A percentile compares a stretch with the other conserved stretches of the same genome.
Evolutionary conservation across 1,140 invertebrate species (phyloP).

Genomic region (Epicauta chinensis): DNA sequence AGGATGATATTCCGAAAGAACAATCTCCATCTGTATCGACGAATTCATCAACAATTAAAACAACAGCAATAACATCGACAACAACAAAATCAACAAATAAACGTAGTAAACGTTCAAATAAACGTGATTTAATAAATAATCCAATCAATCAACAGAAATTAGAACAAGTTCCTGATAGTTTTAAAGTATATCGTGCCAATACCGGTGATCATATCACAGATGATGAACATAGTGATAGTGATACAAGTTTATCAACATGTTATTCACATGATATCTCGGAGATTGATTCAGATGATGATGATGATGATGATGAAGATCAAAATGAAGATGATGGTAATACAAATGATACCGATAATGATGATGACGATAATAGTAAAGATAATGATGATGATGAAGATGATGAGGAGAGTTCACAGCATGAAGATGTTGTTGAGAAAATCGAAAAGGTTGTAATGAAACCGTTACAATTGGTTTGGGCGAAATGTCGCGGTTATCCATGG

Average conservation of each 20-base stretch:
- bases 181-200: slow-evolving; percentile 34
- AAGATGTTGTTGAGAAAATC: slow-evolving; percentile 16
- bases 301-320: slow-evolving; percentile 7
- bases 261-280: slow-evolving; percentile 40
- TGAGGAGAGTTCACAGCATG: background rate
- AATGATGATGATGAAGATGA: too few relatives aligned
- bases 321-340: too few relatives aligned
- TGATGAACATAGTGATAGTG: slow-evolving; percentile 40
- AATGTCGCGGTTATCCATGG: slow-evolving; percentile 94
- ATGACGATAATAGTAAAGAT: too few relatives aligned
- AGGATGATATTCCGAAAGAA: slow-evolving; percentile 33
- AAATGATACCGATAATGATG: too few relatives aligned
- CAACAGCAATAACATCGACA: background rate
- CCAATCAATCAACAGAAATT: slow-evolving; percentile 16
- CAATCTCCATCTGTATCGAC: background rate
- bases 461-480: slow-evolving; percentile 92
- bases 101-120: slow-evolving; percentile 29
- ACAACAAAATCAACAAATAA: background rate
- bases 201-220: slow-evolving; percentile 33
- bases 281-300: slow-evolving; percentile 38
- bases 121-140: too few relatives aligned
- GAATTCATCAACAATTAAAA: slow-evolving; percentile 8
- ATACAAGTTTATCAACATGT: slow-evolving; percentile 39
- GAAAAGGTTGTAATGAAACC: slow-evolving; percentile 56
- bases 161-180: slow-evolving; percentile 37